Percentiles rank a stretch among this genome's conserved stretches.
phyloP scores from a whole-genome alignment of 1,140 invertebrate genomes.

The Nebria ingens region DNA sequence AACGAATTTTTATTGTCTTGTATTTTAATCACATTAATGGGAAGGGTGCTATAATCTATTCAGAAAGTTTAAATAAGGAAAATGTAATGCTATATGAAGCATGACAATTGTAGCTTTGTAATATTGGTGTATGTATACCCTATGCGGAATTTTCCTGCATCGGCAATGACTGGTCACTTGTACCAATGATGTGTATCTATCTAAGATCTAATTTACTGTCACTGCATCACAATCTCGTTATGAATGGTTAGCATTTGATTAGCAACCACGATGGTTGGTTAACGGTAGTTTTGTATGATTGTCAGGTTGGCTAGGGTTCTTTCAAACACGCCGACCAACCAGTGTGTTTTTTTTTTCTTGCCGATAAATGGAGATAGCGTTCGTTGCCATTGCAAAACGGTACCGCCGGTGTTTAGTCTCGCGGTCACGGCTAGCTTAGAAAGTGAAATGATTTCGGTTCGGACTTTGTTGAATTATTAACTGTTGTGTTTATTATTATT shows the following conservation, averaged over 20 bases:
- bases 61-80: no score
- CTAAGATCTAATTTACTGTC: conserved; percentile 8
- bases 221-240: conserved; percentile 1
- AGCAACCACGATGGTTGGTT: background rate
- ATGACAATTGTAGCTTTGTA: no score
- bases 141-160: no score
- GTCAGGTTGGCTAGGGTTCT: background rate
- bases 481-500: background rate
- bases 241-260: conserved; percentile 5
- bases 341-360: background rate
- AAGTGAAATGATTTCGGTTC: conserved; percentile 4
- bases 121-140: no score
- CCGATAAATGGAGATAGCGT: background rate
- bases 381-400: no score
- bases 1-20: no score
- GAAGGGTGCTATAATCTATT: no score
- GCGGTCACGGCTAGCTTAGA: conserved; percentile 1
- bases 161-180: no score
- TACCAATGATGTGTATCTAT: no score
- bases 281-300: conserved; percentile 6
- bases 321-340: background rate
- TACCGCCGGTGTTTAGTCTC: background rate
- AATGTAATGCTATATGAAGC: no score
- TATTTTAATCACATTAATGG: no score
- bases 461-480: background rate